Percentiles rank a stretch among this genome's conserved stretches.
Evolutionary conservation across 2,888 invertebrate genomes (phyloP).

Genomic region (Lysandra bellargus): DNA sequence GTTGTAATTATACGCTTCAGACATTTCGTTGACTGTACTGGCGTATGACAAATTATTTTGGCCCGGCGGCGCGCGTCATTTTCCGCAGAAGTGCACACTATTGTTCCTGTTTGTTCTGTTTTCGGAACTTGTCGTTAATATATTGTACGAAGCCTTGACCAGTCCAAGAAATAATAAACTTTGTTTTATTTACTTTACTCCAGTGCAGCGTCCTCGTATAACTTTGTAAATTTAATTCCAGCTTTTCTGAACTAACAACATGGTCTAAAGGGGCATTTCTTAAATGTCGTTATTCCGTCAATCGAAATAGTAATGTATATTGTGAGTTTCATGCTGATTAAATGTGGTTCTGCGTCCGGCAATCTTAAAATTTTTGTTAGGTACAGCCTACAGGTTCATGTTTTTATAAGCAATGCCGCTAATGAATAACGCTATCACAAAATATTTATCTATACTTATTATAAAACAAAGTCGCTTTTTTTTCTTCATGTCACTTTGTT

Average conservation of each 20-base stretch:
- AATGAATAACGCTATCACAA: no score
- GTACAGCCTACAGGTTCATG: no score
- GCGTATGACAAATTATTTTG: conserved; percentile 48
- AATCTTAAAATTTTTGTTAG: no score
- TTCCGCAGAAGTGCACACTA: conserved; percentile 50
- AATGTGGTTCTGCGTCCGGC: no score
- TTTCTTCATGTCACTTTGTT: no score
- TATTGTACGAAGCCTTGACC: conserved; percentile 16
- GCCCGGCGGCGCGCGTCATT: conserved; percentile 44
- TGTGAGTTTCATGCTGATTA: no score
- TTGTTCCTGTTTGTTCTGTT: conserved; percentile 56
- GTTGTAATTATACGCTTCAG: conserved; percentile 21
- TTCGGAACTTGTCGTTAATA: conserved; percentile 30
- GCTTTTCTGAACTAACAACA: not conserved
- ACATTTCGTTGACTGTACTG: conserved; percentile 37
- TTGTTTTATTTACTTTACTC: conserved; percentile 14
- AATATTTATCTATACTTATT: no score
- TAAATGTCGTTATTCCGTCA: no score
- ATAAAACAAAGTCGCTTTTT: no score
- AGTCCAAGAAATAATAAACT: conserved; percentile 27
- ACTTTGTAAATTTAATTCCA: conserved; percentile 1
- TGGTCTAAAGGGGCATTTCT: not conserved
- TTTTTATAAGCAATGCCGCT: no score
- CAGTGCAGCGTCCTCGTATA: not conserved
- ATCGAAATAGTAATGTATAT: no score